Evolutionary conservation across 1,140 invertebrate genomes (phyloP), one percentile per base, ranked within the genome.

Genomic region (Rhynchophorus ferrugineus): DNA sequence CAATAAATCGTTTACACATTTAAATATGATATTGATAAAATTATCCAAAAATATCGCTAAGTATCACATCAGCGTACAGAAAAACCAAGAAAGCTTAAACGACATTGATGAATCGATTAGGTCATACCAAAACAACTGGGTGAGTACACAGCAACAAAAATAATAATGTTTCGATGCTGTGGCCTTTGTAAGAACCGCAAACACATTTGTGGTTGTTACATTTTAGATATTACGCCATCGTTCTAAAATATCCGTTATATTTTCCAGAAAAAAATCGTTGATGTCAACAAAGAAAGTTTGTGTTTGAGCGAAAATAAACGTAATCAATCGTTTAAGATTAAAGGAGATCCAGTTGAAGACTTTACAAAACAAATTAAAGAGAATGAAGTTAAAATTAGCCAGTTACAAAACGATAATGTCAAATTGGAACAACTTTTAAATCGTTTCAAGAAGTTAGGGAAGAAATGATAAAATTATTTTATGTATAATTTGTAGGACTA

Each of bases 291-390:
- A 18, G 35, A 45, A 45, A 20, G 18, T 16, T 16, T 34, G 2
- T 34, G 29, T 3, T 16, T 20, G n/a, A 45, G 16, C 0, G 38
- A 44, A 17, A 51, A 36, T 37, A 43, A 22, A 21, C 2, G 14
- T 16, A 1, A 18, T 1, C 17, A 49, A 36, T 3, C 17, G 17
- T 16, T 48, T 36, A 33, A 53, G 42, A 42, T 59, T 38, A 49
- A 61, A 49, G 61, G 61, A 9, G 51, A 63, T 50, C 61, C 61
- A 7, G 8, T 63, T 18, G 46, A 57, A 33, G 61, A 63, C 35
- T 45, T 63, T 24, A 50, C 44, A 7, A 57, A 43, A 36, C 61
- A 61, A 54, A 56, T 63, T 5, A 49, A 54, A 49, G 52, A 60
- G 46, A 63, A 63, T 45, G 52, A 63, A 20, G 33, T 44, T n/a